Percentiles rank a stretch among this genome's conserved stretches.
Evolutionary conservation across 1,140 invertebrate genomes (phyloP).

Genomic region (Penaeus vannamei): DNA sequence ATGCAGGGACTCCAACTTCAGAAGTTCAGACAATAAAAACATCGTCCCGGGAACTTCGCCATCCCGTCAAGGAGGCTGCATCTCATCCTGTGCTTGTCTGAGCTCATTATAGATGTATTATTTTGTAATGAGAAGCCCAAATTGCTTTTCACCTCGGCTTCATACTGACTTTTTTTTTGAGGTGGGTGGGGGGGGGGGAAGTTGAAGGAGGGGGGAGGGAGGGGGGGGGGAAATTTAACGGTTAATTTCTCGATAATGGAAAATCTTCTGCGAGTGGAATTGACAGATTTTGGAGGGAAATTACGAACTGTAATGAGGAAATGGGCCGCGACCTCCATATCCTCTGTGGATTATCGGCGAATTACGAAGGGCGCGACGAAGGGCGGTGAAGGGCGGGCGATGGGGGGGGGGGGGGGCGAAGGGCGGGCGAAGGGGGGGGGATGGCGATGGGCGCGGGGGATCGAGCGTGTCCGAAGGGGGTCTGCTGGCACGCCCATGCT

Average conservation of each 20-base stretch:
- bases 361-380: neutral
- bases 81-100: conserved; percentile 40
- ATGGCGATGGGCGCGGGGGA: too few relatives aligned
- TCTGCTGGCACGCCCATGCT: too few relatives aligned
- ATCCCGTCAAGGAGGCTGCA: conserved; percentile 17
- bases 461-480: too few relatives aligned
- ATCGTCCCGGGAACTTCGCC: neutral
- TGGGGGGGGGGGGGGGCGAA: too few relatives aligned
- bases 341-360: conserved; percentile 40
- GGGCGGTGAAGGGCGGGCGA: too few relatives aligned
- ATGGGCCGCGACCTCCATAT: conserved; percentile 33
- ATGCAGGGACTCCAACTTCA: too few relatives aligned
- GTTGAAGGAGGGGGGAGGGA: too few relatives aligned
- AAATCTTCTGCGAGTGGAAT: conserved; percentile 52
- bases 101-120: conserved; percentile 48
- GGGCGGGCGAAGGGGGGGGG: too few relatives aligned
- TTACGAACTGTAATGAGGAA: conserved; percentile 41
- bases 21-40: too few relatives aligned
- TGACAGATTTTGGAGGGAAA: conserved; percentile 55
- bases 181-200: too few relatives aligned
- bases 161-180: neutral
- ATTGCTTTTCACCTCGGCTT: conserved; percentile 56
- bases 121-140: conserved; percentile 44
- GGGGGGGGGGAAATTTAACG: conserved; percentile 24
- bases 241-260: conserved; percentile 54